Evolutionary conservation across 1,140 invertebrate species (phyloP).

Genomic region (Helicorthomorpha holstii): DNA sequence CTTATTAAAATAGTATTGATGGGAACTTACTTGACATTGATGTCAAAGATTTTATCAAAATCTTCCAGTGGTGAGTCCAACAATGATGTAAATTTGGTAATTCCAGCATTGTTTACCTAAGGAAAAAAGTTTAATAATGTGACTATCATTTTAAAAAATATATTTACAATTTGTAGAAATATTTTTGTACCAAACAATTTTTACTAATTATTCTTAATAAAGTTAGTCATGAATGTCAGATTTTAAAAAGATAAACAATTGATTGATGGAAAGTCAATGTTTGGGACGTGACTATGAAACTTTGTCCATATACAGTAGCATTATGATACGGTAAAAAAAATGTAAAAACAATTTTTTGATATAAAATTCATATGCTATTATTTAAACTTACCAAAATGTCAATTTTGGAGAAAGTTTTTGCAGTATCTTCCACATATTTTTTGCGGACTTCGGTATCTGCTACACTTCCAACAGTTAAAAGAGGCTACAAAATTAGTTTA

Average conservation of each 20-base stretch:
- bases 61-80: constrained; percentile 64
- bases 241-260: too few relatives aligned
- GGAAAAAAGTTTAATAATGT: not conserved
- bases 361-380: constrained; percentile 6
- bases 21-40: constrained; percentile 47
- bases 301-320: too few relatives aligned
- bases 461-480: constrained; percentile 13
- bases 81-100: constrained; percentile 58
- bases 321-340: too few relatives aligned
- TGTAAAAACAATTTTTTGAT: not conserved
- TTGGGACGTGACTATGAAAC: too few relatives aligned
- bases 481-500: constrained; percentile 4
- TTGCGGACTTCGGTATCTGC: constrained; percentile 13
- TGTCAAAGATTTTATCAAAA: constrained; percentile 65
- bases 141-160: not conserved
- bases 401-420: constrained; percentile 42
- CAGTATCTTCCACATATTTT: constrained; percentile 17
- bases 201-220: too few relatives aligned
- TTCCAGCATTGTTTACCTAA: constrained; percentile 68
- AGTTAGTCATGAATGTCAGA: too few relatives aligned
- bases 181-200: not conserved
- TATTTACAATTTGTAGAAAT: not conserved
- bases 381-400: constrained; percentile 39
- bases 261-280: too few relatives aligned
- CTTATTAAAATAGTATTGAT: not conserved